Percentiles rank a stretch among this genome's conserved stretches.
Conservation (phyloP, 2,797 vertebrate species). For the Geotrypetes seraphini region DNA sequence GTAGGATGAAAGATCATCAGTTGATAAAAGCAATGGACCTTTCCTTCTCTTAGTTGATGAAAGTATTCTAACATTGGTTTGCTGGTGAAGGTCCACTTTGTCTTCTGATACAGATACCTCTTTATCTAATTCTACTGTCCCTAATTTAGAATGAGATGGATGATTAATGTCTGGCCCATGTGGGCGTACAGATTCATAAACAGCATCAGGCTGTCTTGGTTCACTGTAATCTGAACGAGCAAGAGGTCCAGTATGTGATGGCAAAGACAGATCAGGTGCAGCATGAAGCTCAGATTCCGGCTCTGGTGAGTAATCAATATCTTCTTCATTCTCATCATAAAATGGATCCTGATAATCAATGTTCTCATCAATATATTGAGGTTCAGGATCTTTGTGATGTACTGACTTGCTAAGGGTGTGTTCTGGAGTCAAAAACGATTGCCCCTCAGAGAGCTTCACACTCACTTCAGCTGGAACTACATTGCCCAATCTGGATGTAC, state of each 20-base stretch:
- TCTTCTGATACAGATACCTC: constrained; percentile 10
- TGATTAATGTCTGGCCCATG: background rate
- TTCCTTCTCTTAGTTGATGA: background rate
- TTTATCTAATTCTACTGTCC: background rate
- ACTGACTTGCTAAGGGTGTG: background rate
- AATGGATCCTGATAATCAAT: constrained; percentile 25
- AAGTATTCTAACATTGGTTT: background rate
- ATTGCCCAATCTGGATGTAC: constrained; percentile 51
- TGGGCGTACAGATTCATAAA: background rate
- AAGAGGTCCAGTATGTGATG: background rate
- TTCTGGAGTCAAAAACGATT: constrained; percentile 3
- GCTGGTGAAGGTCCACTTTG: background rate
- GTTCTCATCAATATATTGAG: constrained; percentile 44
- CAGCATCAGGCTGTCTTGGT: background rate
- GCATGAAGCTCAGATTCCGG: background rate
- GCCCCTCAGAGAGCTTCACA: constrained; percentile 23
- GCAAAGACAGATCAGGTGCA: background rate
- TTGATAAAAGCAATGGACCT: background rate
- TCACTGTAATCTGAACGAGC: background rate
- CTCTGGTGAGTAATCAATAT: constrained; percentile 48
- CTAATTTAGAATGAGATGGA: background rate
- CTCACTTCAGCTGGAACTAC: constrained; percentile 54
- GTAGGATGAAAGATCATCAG: background rate
- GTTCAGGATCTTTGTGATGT: constrained; percentile 25
- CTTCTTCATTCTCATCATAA: constrained; percentile 32